Conservation (phyloP, 2,888 invertebrate genomes). For the Dysmachus trigonus region DNA sequence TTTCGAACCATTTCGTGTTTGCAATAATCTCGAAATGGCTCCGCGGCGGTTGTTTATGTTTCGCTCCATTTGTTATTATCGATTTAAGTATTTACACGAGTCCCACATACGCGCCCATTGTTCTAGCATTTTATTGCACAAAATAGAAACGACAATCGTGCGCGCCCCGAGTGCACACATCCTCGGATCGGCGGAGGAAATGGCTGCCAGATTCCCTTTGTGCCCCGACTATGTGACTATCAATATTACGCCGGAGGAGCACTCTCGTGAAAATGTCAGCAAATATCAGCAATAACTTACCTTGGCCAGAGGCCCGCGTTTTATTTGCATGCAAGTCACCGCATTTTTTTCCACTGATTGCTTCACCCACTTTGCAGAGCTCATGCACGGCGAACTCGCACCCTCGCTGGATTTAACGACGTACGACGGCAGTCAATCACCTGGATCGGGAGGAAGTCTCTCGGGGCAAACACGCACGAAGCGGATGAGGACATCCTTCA, state of each 20-base stretch:
- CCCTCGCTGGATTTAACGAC: slow-evolving; percentile 51
- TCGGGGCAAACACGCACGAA: slow-evolving; percentile 71
- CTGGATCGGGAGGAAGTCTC: slow-evolving; percentile 50
- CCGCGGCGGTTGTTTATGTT: neutral
- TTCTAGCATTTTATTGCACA: neutral
- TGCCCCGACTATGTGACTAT: neutral
- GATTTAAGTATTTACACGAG: slow-evolving; percentile 18
- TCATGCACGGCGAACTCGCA: slow-evolving; percentile 50
- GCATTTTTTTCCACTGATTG: neutral
- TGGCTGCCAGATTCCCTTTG: neutral
- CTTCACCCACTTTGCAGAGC: slow-evolving; percentile 46
- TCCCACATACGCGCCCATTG: neutral
- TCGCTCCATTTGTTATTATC: slow-evolving; percentile 5
- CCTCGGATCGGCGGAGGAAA: neutral
- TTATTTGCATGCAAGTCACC: neutral
- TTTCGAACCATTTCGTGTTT: neutral
- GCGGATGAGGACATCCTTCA: slow-evolving; percentile 95
- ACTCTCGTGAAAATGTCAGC: neutral
- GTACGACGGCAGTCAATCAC: slow-evolving; percentile 53
- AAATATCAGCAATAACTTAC: neutral
- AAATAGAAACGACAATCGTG: neutral
- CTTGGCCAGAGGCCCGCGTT: neutral
- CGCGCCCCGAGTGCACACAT: neutral
- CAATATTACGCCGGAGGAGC: neutral
- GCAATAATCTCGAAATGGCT: slow-evolving; percentile 10